Evolutionary conservation across 2,888 invertebrate genomes (phyloP).

Genomic region (Stegophylla sp.): DNA sequence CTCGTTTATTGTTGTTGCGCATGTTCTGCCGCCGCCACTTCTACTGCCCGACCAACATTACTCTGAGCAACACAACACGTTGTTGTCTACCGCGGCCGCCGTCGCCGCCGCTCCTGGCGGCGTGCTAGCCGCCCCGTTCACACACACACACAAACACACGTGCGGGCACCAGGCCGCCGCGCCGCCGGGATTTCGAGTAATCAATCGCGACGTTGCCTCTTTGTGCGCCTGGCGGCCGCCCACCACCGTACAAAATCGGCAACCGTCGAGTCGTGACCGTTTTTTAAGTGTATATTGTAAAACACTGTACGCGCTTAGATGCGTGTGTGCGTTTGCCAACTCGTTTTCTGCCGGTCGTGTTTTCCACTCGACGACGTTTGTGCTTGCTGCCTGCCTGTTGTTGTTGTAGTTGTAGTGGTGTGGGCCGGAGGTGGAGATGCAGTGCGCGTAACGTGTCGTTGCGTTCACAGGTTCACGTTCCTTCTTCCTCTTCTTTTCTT

Average conservation of each 20-base stretch:
- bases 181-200: slow-evolving; percentile 61
- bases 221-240: slow-evolving; percentile 61
- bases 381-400: not conserved
- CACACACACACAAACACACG: slow-evolving; percentile 61
- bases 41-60: slow-evolving; percentile 60
- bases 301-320: not conserved
- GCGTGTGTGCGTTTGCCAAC: slow-evolving; percentile 30
- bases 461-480: not conserved
- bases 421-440: not conserved
- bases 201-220: slow-evolving; percentile 65
- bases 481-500: not conserved
- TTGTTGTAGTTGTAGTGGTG: too few species aligned
- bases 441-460: not conserved
- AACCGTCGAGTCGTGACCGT: slow-evolving; percentile 56
- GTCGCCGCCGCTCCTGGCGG: slow-evolving; percentile 64
- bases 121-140: slow-evolving; percentile 63
- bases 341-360: slow-evolving; percentile 41
- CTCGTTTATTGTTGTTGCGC: slow-evolving; percentile 60
- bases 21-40: slow-evolving; percentile 44
- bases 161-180: slow-evolving; percentile 63
- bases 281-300: slow-evolving; percentile 18
- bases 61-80: slow-evolving; percentile 62
- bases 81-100: slow-evolving; percentile 62
- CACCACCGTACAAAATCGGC: slow-evolving; percentile 61
- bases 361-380: not conserved